phyloP scores from a whole-genome alignment of 2,113 vertebrate genomes.

The Lagenorhynchus albirostris region DNA sequence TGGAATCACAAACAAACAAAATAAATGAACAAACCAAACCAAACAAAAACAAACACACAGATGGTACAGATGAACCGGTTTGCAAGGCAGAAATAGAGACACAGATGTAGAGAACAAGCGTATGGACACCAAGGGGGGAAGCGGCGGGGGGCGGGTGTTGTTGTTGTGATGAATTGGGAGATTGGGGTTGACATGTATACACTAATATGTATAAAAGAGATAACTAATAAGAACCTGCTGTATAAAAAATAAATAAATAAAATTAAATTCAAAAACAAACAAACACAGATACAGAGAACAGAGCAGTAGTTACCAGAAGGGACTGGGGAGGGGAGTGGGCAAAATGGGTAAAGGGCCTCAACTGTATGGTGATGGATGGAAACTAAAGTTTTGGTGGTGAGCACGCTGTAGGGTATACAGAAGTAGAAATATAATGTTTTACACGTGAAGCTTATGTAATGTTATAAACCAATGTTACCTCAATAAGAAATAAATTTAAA shows the following conservation, averaged over 20 bases:
- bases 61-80: neutral
- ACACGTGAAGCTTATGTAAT: neutral
- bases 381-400: neutral
- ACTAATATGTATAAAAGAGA: too few species aligned
- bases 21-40: neutral
- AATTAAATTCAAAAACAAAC: neutral
- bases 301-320: neutral
- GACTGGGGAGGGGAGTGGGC: neutral
- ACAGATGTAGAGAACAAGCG: too few species aligned
- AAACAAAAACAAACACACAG: neutral
- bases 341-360: neutral
- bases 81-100: too few species aligned
- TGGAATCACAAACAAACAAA: neutral
- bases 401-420: neutral
- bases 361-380: neutral
- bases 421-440: neutral
- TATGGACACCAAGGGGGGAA: too few species aligned
- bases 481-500: neutral
- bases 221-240: too few species aligned
- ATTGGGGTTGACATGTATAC: too few species aligned
- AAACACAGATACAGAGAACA: neutral
- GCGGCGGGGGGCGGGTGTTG: fast-evolving
- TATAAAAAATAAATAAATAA: neutral
- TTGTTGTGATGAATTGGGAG: too few species aligned
- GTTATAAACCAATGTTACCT: neutral